phyloP scores from a whole-genome alignment of 2,797 vertebrate genomes.

The Myotis vivesi region DNA sequence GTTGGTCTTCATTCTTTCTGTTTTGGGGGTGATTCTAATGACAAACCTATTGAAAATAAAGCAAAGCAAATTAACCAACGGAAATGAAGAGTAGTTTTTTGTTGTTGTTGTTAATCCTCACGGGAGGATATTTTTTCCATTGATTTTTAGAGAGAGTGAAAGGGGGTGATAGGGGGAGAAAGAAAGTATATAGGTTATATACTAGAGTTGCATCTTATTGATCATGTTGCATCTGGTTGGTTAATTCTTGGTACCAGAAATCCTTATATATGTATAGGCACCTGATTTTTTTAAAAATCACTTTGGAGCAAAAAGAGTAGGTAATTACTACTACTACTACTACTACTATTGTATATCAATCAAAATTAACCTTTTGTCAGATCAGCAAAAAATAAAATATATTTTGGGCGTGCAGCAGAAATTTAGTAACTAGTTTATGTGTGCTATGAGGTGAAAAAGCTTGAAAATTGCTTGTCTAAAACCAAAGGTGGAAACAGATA shows the following conservation, averaged over 20 bases:
- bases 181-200: background rate
- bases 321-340: background rate
- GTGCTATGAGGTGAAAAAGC: background rate
- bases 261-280: background rate
- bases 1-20: background rate
- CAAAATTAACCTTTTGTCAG: background rate
- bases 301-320: background rate
- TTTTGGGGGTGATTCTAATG: background rate
- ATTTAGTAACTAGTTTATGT: background rate
- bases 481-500: background rate
- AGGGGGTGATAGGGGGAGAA: background rate
- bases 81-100: background rate
- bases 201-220: background rate
- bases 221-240: background rate
- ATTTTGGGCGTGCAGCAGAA: background rate
- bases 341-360: background rate
- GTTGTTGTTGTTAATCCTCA: background rate
- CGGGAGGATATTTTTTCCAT: background rate
- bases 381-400: background rate
- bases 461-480: background rate
- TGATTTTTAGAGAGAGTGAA: background rate
- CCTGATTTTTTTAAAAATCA: background rate
- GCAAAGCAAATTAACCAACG: background rate
- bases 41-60: slow-evolving; percentile 6
- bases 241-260: background rate